These are phyloP conservation scores for Bradysia coprophila DNA, from an alignment of 1,140 invertebrate species.

Conservation along the genomic window DNA sequence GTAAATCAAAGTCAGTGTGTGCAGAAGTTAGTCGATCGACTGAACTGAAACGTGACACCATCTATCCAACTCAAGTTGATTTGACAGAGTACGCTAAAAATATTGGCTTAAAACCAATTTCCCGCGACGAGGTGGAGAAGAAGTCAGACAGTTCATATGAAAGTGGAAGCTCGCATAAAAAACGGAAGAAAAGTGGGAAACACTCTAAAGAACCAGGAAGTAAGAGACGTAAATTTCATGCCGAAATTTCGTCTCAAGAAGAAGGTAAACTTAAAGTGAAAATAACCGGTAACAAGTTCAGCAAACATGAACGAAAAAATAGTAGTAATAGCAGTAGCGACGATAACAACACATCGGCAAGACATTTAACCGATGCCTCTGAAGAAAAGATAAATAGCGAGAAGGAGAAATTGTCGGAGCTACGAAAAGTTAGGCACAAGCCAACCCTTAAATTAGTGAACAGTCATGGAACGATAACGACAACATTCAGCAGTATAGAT, in stretches of 20 bases:
- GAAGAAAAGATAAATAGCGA: background rate
- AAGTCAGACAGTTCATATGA: constrained; percentile 19
- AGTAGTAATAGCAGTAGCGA: background rate
- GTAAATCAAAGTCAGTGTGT: constrained; percentile 8
- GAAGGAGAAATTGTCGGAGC: background rate
- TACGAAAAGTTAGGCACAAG: background rate
- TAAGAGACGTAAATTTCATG: constrained; percentile 5
- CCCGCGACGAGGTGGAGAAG: constrained; percentile 3
- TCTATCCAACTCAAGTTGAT: constrained; percentile 14
- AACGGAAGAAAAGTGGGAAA: constrained; percentile 21
- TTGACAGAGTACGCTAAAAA: constrained; percentile 21
- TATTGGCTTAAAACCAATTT: constrained; percentile 20
- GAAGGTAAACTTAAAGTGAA: background rate
- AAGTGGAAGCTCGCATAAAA: constrained; percentile 17
- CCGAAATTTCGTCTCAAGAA: background rate
- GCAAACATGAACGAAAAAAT: background rate
- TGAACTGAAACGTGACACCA: background rate
- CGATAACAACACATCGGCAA: background rate
- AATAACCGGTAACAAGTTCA: background rate
- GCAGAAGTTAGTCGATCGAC: constrained; percentile 7
- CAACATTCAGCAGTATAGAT: background rate
- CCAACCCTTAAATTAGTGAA: too few relatives aligned
- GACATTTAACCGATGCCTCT: background rate
- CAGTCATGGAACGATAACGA: too few relatives aligned
- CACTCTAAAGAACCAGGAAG: constrained; percentile 18